Percentiles rank a stretch among this genome's conserved stretches.
phyloP scores from a whole-genome alignment of 2,797 vertebrate genomes.

The Gymnopithys bicolor region DNA sequence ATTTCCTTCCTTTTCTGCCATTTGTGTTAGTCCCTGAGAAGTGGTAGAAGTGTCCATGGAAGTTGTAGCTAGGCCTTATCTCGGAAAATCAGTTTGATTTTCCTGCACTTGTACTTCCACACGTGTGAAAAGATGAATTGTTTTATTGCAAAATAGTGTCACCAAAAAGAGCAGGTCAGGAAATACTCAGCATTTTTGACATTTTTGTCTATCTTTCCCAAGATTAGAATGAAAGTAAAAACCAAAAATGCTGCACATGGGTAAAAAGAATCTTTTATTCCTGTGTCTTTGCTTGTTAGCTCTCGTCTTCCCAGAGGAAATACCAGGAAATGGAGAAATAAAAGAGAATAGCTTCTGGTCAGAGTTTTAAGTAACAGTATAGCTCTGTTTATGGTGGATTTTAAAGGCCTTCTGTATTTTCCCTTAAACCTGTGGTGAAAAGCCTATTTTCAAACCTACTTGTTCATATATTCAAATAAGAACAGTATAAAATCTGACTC shows the following conservation, averaged over 20 bases:
- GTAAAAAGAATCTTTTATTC: not conserved
- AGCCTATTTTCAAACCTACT: accelerated
- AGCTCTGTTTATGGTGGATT: not conserved
- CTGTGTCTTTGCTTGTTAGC: not conserved
- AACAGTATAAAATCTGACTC: not conserved
- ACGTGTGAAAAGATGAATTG: not conserved
- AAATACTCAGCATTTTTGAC: not conserved
- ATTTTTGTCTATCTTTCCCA: not conserved
- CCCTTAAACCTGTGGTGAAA: not conserved
- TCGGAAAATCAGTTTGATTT: accelerated
- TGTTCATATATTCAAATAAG: not conserved
- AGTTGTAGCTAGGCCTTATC: not conserved
- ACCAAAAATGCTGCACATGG: not conserved
- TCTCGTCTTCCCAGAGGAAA: not conserved
- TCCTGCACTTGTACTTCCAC: not conserved
- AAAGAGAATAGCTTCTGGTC: not conserved
- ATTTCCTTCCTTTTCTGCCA: not conserved
- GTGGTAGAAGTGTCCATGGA: not conserved
- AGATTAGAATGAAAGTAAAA: not conserved
- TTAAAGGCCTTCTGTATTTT: not conserved
- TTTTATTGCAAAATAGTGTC: not conserved
- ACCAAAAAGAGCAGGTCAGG: not conserved
- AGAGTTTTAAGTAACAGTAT: not conserved
- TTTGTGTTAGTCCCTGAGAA: not conserved
- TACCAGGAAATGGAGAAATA: not conserved